A percentile compares a stretch with the other conserved stretches of the same genome.
phyloP scores from a whole-genome alignment of 2,888 invertebrate species.

The Falcaria lacertinaria region DNA sequence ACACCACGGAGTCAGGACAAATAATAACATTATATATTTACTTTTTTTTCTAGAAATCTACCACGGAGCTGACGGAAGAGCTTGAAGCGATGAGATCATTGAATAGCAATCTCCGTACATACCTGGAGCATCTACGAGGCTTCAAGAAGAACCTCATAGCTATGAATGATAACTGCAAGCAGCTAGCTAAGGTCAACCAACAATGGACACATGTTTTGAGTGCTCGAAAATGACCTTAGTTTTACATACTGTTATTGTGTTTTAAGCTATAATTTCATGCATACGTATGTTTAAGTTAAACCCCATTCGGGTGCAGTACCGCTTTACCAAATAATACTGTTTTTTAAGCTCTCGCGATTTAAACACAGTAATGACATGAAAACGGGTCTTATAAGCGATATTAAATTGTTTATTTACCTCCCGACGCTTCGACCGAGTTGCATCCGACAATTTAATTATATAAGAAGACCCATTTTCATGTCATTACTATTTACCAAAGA shows the following conservation, averaged over 20 bases:
- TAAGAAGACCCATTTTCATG: no score
- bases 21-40: neutral
- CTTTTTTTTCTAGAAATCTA: conserved; percentile 38
- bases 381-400: no score
- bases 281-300: no score
- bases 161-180: conserved; percentile 45
- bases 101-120: conserved; percentile 45
- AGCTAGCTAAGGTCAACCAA: conserved; percentile 49
- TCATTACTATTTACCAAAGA: no score
- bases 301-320: no score
- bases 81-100: conserved; percentile 48
- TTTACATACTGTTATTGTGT: neutral
- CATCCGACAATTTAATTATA: no score
- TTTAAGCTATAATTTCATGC: no score
- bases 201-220: conserved; percentile 48
- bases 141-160: conserved; percentile 44
- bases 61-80: conserved; percentile 45
- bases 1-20: neutral
- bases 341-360: no score
- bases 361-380: no score
- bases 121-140: conserved; percentile 42
- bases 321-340: no score
- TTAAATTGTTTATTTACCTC: no score
- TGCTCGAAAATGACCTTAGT: conserved; percentile 19
- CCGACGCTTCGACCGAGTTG: no score